A percentile compares a stretch with the other conserved stretches of the same genome.
phyloP scores from a whole-genome alignment of 2,888 invertebrate species.

The Protonemura montana region DNA sequence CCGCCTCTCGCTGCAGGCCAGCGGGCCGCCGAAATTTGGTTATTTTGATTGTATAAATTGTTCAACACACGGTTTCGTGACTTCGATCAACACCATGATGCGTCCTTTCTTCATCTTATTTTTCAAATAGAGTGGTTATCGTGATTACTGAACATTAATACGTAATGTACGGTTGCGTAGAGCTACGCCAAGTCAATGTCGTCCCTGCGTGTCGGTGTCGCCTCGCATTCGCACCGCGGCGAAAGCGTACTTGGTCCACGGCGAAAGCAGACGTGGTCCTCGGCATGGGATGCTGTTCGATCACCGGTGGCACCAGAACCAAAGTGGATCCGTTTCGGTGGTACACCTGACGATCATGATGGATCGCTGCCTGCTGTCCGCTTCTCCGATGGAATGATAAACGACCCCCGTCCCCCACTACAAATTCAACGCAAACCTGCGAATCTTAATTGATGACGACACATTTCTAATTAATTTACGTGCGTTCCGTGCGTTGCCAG shows the following conservation, averaged over 20 bases:
- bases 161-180: slow-evolving; percentile 26
- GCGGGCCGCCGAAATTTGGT: slow-evolving; percentile 8
- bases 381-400: neutral
- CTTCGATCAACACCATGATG: neutral
- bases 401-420: neutral
- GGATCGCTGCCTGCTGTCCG: neutral
- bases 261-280: neutral
- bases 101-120: neutral
- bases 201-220: neutral
- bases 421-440: neutral
- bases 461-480: neutral
- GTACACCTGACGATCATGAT: neutral
- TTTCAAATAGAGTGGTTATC: slow-evolving; percentile 34
- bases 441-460: neutral
- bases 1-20: slow-evolving; percentile 1
- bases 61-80: slow-evolving; percentile 28
- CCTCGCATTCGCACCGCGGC: neutral
- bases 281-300: neutral
- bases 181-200: neutral
- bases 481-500: neutral
- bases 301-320: neutral
- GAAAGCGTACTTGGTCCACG: neutral
- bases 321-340: neutral
- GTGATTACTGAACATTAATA: neutral
- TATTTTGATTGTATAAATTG: slow-evolving; percentile 40